phyloP scores from a whole-genome alignment of 2,797 vertebrate genomes.

The Gallinago nigripennis region DNA sequence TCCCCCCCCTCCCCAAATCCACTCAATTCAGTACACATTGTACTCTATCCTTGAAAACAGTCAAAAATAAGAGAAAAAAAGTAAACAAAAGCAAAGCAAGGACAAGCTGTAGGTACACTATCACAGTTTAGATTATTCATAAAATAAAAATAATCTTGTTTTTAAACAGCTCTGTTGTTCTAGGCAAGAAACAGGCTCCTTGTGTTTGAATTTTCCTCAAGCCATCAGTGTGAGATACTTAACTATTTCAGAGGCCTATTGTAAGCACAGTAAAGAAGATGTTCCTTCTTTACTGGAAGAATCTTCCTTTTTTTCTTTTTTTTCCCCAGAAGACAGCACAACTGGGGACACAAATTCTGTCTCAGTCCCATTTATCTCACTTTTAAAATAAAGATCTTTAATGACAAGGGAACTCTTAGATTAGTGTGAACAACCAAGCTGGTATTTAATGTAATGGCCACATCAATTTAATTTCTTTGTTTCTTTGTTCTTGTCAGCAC shows the following conservation, averaged over 20 bases:
- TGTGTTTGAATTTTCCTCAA: not conserved
- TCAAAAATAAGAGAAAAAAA: not conserved
- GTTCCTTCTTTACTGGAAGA: not conserved
- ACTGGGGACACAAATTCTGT: not conserved
- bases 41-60: not conserved
- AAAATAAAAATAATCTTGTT: not conserved
- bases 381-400: slow-evolving; percentile 50
- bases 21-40: not conserved
- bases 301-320: not conserved
- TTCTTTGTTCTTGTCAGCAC: slow-evolving; percentile 53
- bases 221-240: not conserved
- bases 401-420: slow-evolving; percentile 28
- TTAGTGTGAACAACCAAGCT: slow-evolving; percentile 48
- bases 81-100: not conserved
- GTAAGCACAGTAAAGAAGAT: not conserved
- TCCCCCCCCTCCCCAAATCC: rapidly evolving
- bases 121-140: not conserved
- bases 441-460: slow-evolving; percentile 43
- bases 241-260: not conserved
- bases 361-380: slow-evolving; percentile 31
- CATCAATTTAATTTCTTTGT: slow-evolving; percentile 54
- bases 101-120: not conserved
- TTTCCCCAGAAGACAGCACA: not conserved
- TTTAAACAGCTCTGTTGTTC: not conserved
- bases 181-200: not conserved